Evolutionary conservation across 2,113 vertebrate genomes (phyloP).

Genomic region (Numenius arquata): DNA sequence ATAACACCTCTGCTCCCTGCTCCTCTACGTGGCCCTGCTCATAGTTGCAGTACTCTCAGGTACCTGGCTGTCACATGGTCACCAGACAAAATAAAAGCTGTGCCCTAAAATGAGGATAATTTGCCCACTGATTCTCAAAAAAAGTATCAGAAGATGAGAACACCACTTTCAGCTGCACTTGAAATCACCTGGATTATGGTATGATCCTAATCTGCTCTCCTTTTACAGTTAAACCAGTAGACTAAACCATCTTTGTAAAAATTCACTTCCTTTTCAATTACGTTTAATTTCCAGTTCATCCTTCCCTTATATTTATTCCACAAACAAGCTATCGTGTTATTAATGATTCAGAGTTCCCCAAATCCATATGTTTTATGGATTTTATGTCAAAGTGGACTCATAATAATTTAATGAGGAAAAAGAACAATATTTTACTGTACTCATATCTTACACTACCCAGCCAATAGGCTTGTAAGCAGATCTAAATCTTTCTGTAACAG

Average conservation of each 20-base stretch:
- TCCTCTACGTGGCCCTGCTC: neutral
- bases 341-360: conserved; percentile 8
- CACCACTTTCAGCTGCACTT: neutral
- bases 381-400: conserved; percentile 40
- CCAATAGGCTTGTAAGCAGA: neutral
- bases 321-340: conserved; percentile 39
- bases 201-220: neutral
- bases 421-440: conserved; percentile 36
- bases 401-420: conserved; percentile 56
- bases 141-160: neutral
- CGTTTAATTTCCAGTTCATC: conserved; percentile 31
- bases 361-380: conserved; percentile 51
- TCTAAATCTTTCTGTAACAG: conserved; percentile 9
- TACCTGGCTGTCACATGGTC: neutral
- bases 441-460: neutral
- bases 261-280: conserved; percentile 21
- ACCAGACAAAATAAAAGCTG: neutral
- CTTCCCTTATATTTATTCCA: conserved; percentile 29
- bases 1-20: neutral
- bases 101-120: neutral
- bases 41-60: neutral
- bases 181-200: neutral
- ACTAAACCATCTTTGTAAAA: neutral
- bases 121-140: neutral
- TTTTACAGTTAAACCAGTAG: neutral